Percentiles rank a stretch among this genome's conserved stretches.
Conservation (phyloP, 2,797 vertebrate genomes). For the Phalloptychus januarius region DNA sequence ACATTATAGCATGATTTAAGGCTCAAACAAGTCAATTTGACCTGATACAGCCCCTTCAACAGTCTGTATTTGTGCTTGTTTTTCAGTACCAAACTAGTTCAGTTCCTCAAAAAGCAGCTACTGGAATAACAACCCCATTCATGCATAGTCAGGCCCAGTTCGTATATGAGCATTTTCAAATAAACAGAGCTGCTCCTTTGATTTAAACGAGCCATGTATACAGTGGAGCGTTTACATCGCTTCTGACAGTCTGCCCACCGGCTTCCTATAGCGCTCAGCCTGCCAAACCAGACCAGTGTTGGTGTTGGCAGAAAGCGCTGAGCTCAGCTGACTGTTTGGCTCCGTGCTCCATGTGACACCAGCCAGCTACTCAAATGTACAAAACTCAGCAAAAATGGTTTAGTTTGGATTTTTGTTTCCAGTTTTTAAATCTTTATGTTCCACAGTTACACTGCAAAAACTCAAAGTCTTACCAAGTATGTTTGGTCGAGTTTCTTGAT, state of each 20-base stretch:
- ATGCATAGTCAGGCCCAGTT: conserved; percentile 17
- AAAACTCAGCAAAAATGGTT: not conserved
- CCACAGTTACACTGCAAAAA: not conserved
- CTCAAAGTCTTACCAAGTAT: no score
- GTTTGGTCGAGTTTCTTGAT: no score
- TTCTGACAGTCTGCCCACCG: conserved; percentile 27
- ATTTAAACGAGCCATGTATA: conserved; percentile 1
- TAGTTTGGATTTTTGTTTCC: not conserved
- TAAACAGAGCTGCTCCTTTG: conserved; percentile 20
- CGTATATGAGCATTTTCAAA: conserved; percentile 25
- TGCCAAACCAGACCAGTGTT: conserved; percentile 1
- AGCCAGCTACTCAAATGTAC: not conserved
- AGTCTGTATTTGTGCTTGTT: not conserved
- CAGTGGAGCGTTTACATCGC: not conserved
- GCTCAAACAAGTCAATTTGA: no score
- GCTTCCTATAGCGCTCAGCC: conserved; percentile 28
- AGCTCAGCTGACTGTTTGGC: conserved; percentile 23
- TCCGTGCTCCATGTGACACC: conserved; percentile 5
- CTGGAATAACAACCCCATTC: conserved; percentile 8
- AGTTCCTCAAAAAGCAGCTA: conserved; percentile 3
- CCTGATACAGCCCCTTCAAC: no score
- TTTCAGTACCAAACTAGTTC: conserved; percentile 1
- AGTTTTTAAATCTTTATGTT: not conserved
- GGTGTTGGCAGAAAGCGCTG: conserved; percentile 10
- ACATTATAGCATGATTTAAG: no score